phyloP scores from a whole-genome alignment of 2,113 vertebrate genomes.

The Andinoacara biseriatus region DNA sequence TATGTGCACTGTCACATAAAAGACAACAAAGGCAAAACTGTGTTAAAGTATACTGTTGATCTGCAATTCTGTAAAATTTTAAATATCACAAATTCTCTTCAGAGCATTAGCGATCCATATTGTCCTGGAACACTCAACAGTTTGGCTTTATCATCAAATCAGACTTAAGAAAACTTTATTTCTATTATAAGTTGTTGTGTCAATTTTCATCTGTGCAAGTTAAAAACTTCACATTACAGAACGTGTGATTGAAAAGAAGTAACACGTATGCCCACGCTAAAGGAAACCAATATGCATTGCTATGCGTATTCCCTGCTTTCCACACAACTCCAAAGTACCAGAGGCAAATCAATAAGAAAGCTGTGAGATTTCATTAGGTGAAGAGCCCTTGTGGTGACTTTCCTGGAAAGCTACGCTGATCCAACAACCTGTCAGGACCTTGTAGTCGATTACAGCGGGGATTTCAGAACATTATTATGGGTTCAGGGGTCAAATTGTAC shows the following conservation, averaged over 20 bases:
- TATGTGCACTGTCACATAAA: background rate
- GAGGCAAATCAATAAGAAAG: constrained; percentile 74
- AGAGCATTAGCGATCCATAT: background rate
- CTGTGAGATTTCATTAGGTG: constrained; percentile 75
- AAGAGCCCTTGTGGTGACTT: constrained; percentile 69
- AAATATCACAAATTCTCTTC: background rate
- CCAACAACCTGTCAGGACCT: constrained; percentile 60
- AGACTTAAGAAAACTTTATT: constrained; percentile 29
- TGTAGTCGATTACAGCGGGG: constrained; percentile 63
- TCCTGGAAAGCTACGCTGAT: constrained; percentile 56
- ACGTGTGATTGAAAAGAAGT: constrained; percentile 8
- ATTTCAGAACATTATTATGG: constrained; percentile 71
- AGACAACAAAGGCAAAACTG: background rate
- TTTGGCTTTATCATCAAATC: constrained; percentile 37
- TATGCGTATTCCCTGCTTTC: constrained; percentile 64
- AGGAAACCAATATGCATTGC: constrained; percentile 30
- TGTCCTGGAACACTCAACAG: constrained; percentile 36
- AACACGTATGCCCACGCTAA: background rate
- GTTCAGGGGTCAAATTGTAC: constrained; percentile 70
- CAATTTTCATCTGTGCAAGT: constrained; percentile 30
- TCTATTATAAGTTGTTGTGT: constrained; percentile 19
- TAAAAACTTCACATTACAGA: background rate
- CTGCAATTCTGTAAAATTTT: background rate
- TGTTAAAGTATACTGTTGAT: background rate
- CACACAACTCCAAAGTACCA: constrained; percentile 68